Evolutionary conservation across 2,113 vertebrate genomes (phyloP).

Genomic region (Prunella himalayana): DNA sequence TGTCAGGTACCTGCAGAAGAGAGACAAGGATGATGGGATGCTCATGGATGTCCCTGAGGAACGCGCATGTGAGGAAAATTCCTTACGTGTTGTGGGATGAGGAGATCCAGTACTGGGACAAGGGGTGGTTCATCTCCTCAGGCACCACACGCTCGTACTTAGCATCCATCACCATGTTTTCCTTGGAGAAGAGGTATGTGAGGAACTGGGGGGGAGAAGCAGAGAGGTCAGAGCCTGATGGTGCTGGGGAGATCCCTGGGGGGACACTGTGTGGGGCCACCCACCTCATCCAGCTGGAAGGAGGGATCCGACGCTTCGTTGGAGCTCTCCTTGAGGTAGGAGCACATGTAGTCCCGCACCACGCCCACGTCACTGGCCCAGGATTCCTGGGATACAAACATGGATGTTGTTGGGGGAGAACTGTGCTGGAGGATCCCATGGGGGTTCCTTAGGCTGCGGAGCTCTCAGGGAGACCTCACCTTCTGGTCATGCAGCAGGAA

Average conservation of each 20-base stretch:
- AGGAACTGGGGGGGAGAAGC: conserved; percentile 71
- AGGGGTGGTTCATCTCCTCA: conserved; percentile 82
- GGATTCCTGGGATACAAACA: conserved; percentile 67
- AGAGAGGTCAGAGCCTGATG: background rate
- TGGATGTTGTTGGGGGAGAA: rapidly evolving
- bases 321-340: conserved; percentile 73
- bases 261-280: background rate
- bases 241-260: background rate
- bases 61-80: rapidly evolving
- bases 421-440: background rate
- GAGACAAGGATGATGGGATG: background rate
- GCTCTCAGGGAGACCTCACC: conserved; percentile 52
- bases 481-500: conserved; percentile 87
- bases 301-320: conserved; percentile 69
- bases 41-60: rapidly evolving
- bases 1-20: conserved; percentile 78
- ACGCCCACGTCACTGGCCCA: conserved; percentile 79
- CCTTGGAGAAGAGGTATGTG: conserved; percentile 85
- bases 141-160: conserved; percentile 66
- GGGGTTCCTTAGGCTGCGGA: rapidly evolving
- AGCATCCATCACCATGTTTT: conserved; percentile 78
- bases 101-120: conserved; percentile 89
- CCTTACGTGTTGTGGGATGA: conserved; percentile 88
- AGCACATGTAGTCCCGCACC: conserved; percentile 79
- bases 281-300: conserved; percentile 84